A percentile compares a stretch with the other conserved stretches of the same genome.
Evolutionary conservation across 1,140 invertebrate species (phyloP).

Genomic region (Leptinotarsa undecemlineata): DNA sequence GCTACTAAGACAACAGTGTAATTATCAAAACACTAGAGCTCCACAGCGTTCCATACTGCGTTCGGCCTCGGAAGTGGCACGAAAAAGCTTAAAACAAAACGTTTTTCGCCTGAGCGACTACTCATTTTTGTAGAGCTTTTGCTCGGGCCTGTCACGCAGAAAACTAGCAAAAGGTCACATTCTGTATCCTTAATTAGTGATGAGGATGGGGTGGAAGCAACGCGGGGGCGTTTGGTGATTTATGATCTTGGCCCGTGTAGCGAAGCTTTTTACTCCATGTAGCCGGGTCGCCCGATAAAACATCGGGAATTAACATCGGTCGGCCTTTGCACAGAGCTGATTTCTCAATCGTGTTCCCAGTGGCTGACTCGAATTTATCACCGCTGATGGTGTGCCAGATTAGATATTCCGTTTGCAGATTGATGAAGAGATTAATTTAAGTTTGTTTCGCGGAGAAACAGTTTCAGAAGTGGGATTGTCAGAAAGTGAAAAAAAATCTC

Average conservation of each 20-base stretch:
- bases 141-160: constrained; percentile 2
- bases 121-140: background rate
- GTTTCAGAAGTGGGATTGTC: no score
- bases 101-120: background rate
- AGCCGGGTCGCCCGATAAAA: constrained; percentile 17
- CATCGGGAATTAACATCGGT: constrained; percentile 19
- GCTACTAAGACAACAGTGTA: no score
- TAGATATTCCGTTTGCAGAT: no score
- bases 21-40: no score
- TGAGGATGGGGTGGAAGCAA: background rate
- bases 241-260: constrained; percentile 14
- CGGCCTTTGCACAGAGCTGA: background rate
- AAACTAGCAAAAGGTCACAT: constrained; percentile 22
- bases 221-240: constrained; percentile 12
- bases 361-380: background rate
- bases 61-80: no score
- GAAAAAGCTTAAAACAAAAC: no score
- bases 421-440: no score
- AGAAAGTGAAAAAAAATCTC: no score
- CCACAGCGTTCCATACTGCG: no score
- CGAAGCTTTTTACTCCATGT: constrained; percentile 17
- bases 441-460: no score
- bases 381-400: background rate
- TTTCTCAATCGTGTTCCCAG: constrained; percentile 9
- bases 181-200: constrained; percentile 26